Base-by-base conservation (phyloP, 2,113 vertebrate species). In the Puffinus mauretanicus region DNA sequence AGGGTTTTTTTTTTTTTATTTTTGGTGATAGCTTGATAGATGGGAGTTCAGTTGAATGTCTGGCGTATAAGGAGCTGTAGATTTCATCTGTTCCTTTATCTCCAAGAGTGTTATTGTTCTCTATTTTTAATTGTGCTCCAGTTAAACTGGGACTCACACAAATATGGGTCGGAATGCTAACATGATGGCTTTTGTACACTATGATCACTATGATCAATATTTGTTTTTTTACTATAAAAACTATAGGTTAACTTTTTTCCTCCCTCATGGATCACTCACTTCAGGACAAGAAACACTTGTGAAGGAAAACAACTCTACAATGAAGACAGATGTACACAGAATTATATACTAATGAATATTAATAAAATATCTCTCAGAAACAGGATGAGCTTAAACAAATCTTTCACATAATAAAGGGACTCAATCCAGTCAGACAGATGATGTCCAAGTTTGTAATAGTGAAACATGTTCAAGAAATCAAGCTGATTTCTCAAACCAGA, bases 271-370 rank as follows among this genome's bases (percentile, higher is more conserved):
- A 25, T 60, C 11, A 30, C 13, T 29, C 10, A 22, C 32, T 70
- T 79, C 18, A 6, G 17, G 10, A 40, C 0, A 5, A 66, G 16
- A 54, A 67, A 47, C 0, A 0, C 4, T 77, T 84, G 25, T n/a
- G 34, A 71, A 79, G 27, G 8, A 54, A 57, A 58, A 61, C 4
- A 65, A 13, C 17, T 21, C 15, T 30, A 2, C 13, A 52, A 38
- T n/a, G 36, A 82, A 71, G 36, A 47, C 12, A 32, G 9, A 27
- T 24, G 5, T 47, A 76, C 13, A 86, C 4, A 80, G 38, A 54
- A 49, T 34, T 3, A 24, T 34, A 44, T 26, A 6, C 17, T 49
- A 34, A 71, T 42, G 7, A 75, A 49, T 38, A 57, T 62, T 44
- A 58, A 11, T 24, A 49, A 79, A 58, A 62, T 27, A 54, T n/a